Percentiles rank a stretch among this genome's conserved stretches.
phyloP scores from a whole-genome alignment of 2,113 vertebrate species.

The Oncorhynchus keta region DNA sequence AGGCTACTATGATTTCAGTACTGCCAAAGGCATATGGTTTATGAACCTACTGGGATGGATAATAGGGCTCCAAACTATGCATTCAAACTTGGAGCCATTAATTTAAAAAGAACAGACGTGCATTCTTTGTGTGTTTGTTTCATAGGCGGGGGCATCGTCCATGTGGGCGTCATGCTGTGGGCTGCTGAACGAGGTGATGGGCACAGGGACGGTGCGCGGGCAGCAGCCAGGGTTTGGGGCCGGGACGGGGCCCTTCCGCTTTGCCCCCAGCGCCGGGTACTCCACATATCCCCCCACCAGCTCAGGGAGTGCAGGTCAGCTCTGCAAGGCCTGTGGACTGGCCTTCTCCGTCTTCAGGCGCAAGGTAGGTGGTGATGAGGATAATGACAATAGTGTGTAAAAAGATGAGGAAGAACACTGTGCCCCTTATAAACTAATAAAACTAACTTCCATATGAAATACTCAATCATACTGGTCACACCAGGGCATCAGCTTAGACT shows the following conservation, averaged over 20 bases:
- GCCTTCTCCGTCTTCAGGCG: slow-evolving; percentile 94
- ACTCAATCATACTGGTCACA: slow-evolving; percentile 33
- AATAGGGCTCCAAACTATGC: not conserved
- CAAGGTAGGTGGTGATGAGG: slow-evolving; percentile 77
- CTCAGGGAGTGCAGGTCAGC: slow-evolving; percentile 79
- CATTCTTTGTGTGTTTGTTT: slow-evolving; percentile 11
- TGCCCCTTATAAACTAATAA: too few species aligned
- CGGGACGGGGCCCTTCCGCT: slow-evolving; percentile 88
- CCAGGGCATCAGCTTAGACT: not conserved
- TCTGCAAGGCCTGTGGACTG: slow-evolving; percentile 93
- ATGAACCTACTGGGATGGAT: not conserved
- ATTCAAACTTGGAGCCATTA: not conserved
- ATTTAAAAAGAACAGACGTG: not conserved
- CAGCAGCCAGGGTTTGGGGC: slow-evolving; percentile 89
- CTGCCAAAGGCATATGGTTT: not conserved
- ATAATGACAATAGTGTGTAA: not conserved
- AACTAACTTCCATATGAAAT: not conserved
- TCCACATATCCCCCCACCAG: slow-evolving; percentile 84
- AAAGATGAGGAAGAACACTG: not conserved
- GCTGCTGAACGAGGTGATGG: slow-evolving; percentile 97
- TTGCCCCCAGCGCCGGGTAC: slow-evolving; percentile 86
- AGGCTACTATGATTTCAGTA: not conserved
- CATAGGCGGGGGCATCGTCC: slow-evolving; percentile 92
- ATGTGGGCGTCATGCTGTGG: slow-evolving; percentile 99
- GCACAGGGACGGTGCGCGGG: slow-evolving; percentile 89